phyloP scores from a whole-genome alignment of 2,888 invertebrate species.

The Dugesia japonica region DNA sequence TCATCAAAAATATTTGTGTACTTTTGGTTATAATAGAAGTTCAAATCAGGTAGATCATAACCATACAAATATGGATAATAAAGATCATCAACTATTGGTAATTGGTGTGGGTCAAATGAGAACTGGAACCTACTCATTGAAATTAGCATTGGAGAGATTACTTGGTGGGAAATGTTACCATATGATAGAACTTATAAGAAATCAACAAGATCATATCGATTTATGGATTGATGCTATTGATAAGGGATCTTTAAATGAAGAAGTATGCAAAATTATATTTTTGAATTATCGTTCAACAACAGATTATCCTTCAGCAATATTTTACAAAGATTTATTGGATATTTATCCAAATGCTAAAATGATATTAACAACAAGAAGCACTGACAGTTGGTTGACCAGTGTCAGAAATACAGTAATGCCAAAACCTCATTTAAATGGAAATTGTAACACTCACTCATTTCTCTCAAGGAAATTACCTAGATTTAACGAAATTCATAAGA shows the following conservation, averaged over 20 bases:
- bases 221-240: constrained; percentile 17
- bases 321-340: constrained; percentile 32
- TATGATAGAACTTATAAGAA: constrained; percentile 25
- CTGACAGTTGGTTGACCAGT: constrained; percentile 28
- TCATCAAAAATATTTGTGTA: too few species aligned
- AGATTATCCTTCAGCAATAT: constrained; percentile 25
- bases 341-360: constrained; percentile 35
- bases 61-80: neutral
- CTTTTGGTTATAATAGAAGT: too few species aligned
- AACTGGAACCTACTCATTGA: constrained; percentile 29
- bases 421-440: neutral
- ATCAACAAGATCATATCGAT: neutral
- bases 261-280: constrained; percentile 9
- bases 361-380: constrained; percentile 27
- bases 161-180: constrained; percentile 27
- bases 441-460: neutral
- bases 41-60: too few species aligned
- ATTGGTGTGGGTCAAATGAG: constrained; percentile 32
- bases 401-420: neutral
- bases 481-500: neutral
- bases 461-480: neutral
- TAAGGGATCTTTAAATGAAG: neutral
- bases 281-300: constrained; percentile 12
- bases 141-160: constrained; percentile 27
- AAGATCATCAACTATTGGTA: constrained; percentile 14